Conservation (phyloP, 2,888 invertebrate genomes). For the Vandiemenella viatica region DNA sequence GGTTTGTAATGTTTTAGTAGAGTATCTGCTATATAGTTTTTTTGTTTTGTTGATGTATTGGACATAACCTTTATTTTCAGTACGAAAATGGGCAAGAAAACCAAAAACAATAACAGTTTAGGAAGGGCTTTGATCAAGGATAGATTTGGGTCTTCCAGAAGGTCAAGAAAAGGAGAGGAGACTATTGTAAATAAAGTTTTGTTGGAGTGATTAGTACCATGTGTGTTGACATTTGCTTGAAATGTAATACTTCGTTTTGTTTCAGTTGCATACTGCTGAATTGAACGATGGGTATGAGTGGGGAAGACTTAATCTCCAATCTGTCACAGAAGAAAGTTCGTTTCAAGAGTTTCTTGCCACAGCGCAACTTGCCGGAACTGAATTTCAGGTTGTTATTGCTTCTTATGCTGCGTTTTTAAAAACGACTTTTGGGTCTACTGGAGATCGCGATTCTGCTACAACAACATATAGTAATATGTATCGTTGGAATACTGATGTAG, state of each 20-base stretch:
- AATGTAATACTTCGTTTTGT: slow-evolving; percentile 5
- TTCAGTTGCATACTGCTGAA: slow-evolving; percentile 68
- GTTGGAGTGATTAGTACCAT: neutral
- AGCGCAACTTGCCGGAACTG: slow-evolving; percentile 85
- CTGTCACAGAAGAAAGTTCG: slow-evolving; percentile 90
- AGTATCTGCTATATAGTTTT: too few relatives aligned
- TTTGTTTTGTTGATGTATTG: too few relatives aligned
- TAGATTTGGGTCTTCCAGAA: slow-evolving; percentile 45
- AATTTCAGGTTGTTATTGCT: slow-evolving; percentile 46
- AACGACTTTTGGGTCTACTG: too few relatives aligned
- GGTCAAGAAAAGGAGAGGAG: slow-evolving; percentile 48
- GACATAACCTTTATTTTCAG: too few relatives aligned
- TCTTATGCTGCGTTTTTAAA: slow-evolving; percentile 6
- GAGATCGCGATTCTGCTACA: too few relatives aligned
- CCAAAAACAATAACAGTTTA: slow-evolving; percentile 38
- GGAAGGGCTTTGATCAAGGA: slow-evolving; percentile 62
- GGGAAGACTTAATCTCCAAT: slow-evolving; percentile 77
- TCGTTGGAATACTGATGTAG: too few relatives aligned
- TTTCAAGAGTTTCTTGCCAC: slow-evolving; percentile 92
- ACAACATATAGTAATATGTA: too few relatives aligned
- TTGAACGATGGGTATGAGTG: slow-evolving; percentile 82
- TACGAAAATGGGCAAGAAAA: slow-evolving; percentile 64
- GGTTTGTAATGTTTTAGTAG: too few relatives aligned
- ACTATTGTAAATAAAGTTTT: slow-evolving; percentile 47
- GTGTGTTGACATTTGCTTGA: neutral